Base-by-base conservation (phyloP, 2,797 vertebrate species). In the Darevskia nairensis region DNA sequence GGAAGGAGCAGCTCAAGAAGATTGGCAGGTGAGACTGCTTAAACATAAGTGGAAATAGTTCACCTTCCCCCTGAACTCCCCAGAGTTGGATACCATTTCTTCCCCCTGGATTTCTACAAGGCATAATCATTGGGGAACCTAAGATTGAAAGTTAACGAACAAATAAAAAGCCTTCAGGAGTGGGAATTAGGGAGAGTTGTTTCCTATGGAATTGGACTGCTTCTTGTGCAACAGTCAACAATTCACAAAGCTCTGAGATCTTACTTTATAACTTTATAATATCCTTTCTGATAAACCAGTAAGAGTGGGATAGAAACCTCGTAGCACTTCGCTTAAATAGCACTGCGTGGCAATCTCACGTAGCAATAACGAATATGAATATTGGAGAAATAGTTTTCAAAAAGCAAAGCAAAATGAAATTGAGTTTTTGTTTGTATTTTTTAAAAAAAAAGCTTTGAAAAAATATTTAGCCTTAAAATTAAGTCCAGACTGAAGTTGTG, bases 1-100 rank as follows among this genome's bases (percentile, higher is more conserved):
- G 99, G 98, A 98, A 82, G 99, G 98, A 90, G 98, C 98, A 15
- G 98, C 98, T 0, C 99, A 99, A 92, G 97, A 97, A 0, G 98
- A 99, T 15, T 99, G 99, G 99, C 98, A 99, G 98, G 99, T 99
- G 93, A 94, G 95, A 85, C 11, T 0, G 74, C 3, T 2, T 19
- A 19, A 2, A 23, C 35, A 1, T 6, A 0, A 0, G 11, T 29
- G 0, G 1, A 44, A 46, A 32, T 76, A 1, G 39, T 29, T 4
- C n/a, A 69, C 10, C 19, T 6, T 27, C 17, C 23, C 25, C 32
- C 46, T 46, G 3, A 4, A 19, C 29, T 81, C 25, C 88, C 85
- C 6, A 23, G 32, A 87, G 64, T 50, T 66, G 0, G 17, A n/a
- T 17, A 55, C 9, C 75, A 86, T 78, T 39, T 29, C 85, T 68